These are phyloP conservation scores for Lampris megalopsis DNA, from an alignment of 2,113 vertebrate species.

Conservation along the genomic window DNA sequence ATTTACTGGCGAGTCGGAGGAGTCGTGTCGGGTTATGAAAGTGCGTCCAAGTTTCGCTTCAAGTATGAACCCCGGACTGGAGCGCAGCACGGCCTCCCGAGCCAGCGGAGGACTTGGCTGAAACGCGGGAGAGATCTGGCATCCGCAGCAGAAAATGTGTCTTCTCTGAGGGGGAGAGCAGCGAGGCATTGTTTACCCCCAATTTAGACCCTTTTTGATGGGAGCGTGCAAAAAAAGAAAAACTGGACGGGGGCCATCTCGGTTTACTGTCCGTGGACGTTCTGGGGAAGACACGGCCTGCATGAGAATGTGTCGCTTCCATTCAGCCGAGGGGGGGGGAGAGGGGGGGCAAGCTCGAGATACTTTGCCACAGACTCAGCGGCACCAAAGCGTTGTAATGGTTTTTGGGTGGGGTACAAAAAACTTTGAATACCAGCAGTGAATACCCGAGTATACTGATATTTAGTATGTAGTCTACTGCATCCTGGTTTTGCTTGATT, in stretches of 20 bases:
- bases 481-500: too few relatives aligned
- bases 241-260: too few relatives aligned
- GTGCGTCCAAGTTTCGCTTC: constrained; percentile 6
- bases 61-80: constrained; percentile 20
- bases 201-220: constrained; percentile 24
- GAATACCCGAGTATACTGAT: too few relatives aligned
- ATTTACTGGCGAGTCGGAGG: constrained; percentile 29
- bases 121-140: constrained; percentile 28
- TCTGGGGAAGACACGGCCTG: background rate
- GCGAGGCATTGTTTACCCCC: constrained; percentile 27
- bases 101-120: constrained; percentile 24
- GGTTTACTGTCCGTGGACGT: constrained; percentile 2
- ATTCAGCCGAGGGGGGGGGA: background rate
- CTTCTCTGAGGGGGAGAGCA: constrained; percentile 22
- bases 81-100: constrained; percentile 2
- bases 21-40: constrained; percentile 27
- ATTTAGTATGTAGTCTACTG: too few relatives aligned
- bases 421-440: too few relatives aligned
- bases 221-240: too few relatives aligned
- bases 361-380: too few relatives aligned
- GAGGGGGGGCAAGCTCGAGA: too few relatives aligned
- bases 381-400: too few relatives aligned
- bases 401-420: too few relatives aligned
- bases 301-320: constrained; percentile 20
- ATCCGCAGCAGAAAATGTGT: background rate